These are phyloP conservation scores for Ochotona curzoniae DNA, from an alignment of 2,113 vertebrate species.

Conservation along the genomic window DNA sequence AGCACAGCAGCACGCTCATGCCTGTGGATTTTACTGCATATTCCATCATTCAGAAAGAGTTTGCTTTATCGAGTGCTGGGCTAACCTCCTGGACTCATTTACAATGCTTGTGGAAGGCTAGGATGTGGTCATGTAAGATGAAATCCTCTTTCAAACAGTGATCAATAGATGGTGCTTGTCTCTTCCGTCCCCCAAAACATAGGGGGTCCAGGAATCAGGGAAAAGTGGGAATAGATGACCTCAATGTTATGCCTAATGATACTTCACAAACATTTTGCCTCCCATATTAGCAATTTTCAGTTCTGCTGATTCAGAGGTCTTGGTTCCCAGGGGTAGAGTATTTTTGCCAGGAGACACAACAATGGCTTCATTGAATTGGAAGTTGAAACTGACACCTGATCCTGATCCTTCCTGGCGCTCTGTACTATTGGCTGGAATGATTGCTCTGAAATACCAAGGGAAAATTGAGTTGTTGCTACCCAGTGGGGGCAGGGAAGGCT, in stretches of 20 bases:
- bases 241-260: not conserved
- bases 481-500: not conserved
- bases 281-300: not conserved
- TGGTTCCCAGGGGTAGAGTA: not conserved
- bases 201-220: not conserved
- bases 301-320: not conserved
- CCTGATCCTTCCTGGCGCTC: not conserved
- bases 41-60: not conserved
- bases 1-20: not conserved
- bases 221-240: not conserved
- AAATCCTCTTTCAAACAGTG: not conserved
- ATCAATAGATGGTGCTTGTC: not conserved
- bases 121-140: not conserved
- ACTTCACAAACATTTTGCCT: not conserved
- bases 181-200: not conserved
- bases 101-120: not conserved
- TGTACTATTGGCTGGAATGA: not conserved
- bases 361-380: conserved; percentile 10
- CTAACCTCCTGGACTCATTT: not conserved
- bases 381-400: not conserved
- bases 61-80: not conserved
- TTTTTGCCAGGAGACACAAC: not conserved
- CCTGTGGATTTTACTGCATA: not conserved
- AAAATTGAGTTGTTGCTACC: not conserved
- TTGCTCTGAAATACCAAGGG: not conserved